phyloP scores from a whole-genome alignment of 1,140 invertebrate genomes.

The Drusus annulatus region DNA sequence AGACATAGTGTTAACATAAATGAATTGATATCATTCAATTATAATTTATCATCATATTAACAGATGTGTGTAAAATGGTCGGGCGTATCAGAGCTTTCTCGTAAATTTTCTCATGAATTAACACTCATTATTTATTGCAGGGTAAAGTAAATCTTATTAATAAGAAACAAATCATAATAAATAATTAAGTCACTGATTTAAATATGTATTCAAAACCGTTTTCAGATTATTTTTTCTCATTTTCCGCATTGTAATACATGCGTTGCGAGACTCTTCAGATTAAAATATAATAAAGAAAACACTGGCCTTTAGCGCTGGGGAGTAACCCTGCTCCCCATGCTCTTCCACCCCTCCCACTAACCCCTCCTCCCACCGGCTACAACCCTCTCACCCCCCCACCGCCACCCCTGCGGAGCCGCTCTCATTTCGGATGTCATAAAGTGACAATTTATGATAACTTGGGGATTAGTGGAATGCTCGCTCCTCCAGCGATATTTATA shows the following conservation, averaged over 20 bases:
- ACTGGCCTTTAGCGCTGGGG: slow-evolving; percentile 18
- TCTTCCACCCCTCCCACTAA: background rate
- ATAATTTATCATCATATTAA: too few relatives aligned
- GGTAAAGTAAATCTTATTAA: too few relatives aligned
- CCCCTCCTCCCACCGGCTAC: background rate
- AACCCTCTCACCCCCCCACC: slow-evolving; percentile 5
- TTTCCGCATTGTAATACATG: slow-evolving; percentile 18
- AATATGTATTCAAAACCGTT: too few relatives aligned
- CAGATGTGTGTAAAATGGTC: too few relatives aligned
- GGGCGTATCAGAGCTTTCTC: too few relatives aligned
- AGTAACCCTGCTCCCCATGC: background rate
- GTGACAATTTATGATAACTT: slow-evolving; percentile 61
- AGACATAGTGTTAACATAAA: too few relatives aligned
- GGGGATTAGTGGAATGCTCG: slow-evolving; percentile 59
- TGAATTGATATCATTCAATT: too few relatives aligned
- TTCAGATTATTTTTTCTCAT: background rate
- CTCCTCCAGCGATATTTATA: slow-evolving; percentile 58
- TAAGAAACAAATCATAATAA: too few relatives aligned
- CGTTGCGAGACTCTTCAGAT: slow-evolving; percentile 9
- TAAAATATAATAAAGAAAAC: slow-evolving; percentile 40
- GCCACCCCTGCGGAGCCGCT: slow-evolving; percentile 54
- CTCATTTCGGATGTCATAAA: slow-evolving; percentile 61
- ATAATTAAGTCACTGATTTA: too few relatives aligned
- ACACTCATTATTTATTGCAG: too few relatives aligned
- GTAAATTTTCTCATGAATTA: too few relatives aligned